These are phyloP conservation scores for Aurelia sp. DNA, from an alignment of 30 jellyfish, hydroid and myxozoan species.

Conservation along the genomic window DNA sequence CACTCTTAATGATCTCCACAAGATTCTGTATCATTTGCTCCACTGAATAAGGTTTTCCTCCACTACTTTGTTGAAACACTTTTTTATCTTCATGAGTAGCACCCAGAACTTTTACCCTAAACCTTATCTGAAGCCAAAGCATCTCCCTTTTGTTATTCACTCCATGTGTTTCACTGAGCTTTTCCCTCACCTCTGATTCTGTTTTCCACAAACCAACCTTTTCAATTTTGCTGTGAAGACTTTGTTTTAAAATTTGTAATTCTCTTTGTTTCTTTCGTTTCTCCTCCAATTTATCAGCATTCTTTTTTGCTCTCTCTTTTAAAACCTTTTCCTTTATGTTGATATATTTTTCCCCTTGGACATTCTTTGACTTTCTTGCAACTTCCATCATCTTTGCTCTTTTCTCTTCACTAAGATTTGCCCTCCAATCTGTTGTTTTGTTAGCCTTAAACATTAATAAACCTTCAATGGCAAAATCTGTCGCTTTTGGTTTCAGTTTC, in stretches of 20 bases:
- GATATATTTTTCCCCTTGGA: not conserved
- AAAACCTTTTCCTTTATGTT: not conserved
- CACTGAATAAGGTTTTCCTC: not conserved
- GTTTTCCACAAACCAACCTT: not conserved
- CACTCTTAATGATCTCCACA: not conserved
- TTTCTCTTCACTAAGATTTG: not conserved
- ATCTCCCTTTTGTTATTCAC: not conserved
- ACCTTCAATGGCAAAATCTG: slow-evolving; percentile 10
- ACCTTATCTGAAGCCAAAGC: not conserved
- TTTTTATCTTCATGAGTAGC: not conserved
- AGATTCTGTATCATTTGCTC: not conserved
- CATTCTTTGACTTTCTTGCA: slow-evolving; percentile 1
- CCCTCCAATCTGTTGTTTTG: not conserved
- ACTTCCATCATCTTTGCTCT: slow-evolving; percentile 2
- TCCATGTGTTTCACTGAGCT: not conserved
- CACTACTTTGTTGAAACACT: not conserved
- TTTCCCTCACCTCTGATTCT: not conserved
- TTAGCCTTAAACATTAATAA: not conserved
- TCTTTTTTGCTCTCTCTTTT: not conserved
- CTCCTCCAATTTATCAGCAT: not conserved
- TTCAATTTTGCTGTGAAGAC: not conserved
- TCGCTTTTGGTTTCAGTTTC: slow-evolving; percentile 14
- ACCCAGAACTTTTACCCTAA: not conserved
- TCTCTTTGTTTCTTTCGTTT: not conserved
- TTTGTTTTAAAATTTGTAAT: not conserved